phyloP scores from a whole-genome alignment of 2,113 vertebrate species.

The Chunga burmeisteri region DNA sequence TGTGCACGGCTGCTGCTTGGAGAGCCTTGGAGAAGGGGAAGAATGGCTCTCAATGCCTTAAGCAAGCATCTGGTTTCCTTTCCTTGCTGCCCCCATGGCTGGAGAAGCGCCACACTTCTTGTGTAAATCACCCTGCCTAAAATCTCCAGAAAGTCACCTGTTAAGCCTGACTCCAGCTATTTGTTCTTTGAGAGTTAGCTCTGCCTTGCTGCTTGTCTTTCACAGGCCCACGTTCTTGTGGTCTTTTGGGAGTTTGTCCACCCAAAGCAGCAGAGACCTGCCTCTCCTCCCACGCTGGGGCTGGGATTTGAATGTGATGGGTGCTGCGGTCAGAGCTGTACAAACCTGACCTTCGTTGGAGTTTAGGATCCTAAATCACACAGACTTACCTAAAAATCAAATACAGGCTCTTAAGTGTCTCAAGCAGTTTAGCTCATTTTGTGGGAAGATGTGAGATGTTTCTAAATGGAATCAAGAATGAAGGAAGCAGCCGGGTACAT shows the following conservation, averaged over 20 bases:
- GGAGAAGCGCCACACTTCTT: not conserved
- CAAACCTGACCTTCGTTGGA: not conserved
- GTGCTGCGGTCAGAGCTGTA: not conserved
- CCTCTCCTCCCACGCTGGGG: rapidly evolving
- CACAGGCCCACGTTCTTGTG: not conserved
- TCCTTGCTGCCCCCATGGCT: not conserved
- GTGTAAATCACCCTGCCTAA: not conserved
- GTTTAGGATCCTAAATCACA: not conserved
- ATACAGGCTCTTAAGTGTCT: not conserved
- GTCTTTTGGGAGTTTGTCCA: not conserved
- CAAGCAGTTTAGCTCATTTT: not conserved
- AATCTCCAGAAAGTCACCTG: not conserved
- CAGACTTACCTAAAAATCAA: not conserved
- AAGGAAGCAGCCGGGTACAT: not conserved
- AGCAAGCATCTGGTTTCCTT: not conserved
- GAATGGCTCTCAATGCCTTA: not conserved
- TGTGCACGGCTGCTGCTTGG: not conserved
- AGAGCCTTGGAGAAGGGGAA: not conserved
- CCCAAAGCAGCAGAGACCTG: not conserved
- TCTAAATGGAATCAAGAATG: not conserved
- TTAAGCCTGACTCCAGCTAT: not conserved
- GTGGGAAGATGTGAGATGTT: constrained; percentile 4
- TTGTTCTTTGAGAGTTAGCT: not conserved
- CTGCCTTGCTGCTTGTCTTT: not conserved
- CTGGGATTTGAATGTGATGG: not conserved